These are phyloP conservation scores for Oreortyx pictus DNA, from an alignment of 2,797 vertebrate genomes.

Conservation along the genomic window DNA sequence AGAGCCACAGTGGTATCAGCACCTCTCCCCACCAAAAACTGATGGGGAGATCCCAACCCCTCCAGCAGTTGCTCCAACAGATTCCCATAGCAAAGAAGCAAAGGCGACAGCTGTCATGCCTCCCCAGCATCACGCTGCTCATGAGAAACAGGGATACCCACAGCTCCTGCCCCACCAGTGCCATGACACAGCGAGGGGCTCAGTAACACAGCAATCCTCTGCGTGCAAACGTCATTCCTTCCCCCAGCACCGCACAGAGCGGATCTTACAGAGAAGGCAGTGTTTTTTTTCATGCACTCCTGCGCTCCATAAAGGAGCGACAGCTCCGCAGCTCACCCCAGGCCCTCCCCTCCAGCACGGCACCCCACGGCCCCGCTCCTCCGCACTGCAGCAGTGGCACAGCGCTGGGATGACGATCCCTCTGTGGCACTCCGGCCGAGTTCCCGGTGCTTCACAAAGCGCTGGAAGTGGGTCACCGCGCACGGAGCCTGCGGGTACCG, in stretches of 20 bases:
- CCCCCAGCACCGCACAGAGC: too few species aligned
- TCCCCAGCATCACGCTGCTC: background rate
- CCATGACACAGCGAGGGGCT: too few species aligned
- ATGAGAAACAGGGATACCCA: accelerated
- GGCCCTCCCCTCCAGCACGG: background rate
- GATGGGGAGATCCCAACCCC: background rate
- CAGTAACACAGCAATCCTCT: accelerated
- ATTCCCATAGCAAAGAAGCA: background rate
- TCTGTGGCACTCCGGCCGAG: too few species aligned
- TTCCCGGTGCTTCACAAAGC: background rate
- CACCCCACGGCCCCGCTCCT: too few species aligned
- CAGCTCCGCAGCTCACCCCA: background rate
- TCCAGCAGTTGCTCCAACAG: background rate
- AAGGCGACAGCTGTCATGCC: background rate
- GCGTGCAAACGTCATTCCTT: accelerated
- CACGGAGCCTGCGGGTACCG: constrained; percentile 1
- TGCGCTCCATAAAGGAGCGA: too few species aligned
- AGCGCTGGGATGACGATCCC: too few species aligned
- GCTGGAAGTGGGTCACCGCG: constrained; percentile 2
- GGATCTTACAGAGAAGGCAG: background rate
- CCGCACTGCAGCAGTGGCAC: too few species aligned
- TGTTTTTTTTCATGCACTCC: accelerated
- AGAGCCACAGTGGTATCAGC: background rate
- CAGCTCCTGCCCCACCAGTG: background rate
- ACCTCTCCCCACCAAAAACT: background rate